Base-by-base conservation (phyloP, 2,113 vertebrate genomes). In the Albula goreensis region DNA sequence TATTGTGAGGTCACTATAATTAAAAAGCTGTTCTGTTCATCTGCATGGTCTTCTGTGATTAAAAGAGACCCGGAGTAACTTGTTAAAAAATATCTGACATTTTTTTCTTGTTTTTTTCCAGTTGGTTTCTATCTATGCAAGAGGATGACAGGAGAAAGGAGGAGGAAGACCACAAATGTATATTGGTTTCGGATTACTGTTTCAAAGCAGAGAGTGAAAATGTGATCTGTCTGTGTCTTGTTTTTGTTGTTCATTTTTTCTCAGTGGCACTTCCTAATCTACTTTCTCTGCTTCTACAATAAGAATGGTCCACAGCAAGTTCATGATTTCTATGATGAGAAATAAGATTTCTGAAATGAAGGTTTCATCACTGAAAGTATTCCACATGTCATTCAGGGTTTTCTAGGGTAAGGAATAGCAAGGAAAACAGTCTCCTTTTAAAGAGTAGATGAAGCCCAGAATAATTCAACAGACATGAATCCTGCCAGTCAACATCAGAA, bases 401-500 rank as follows among this genome's bases (percentile, higher is more conserved):
- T 66, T 57, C 12, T 15, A 49, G 13, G 19, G 15, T 60, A 78
- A 17, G 53, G 6, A 79, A 9, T 60, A 17, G 63, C 22, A 2
- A 53, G 41, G 0, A 15, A n/a, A 51, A 22, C 41, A 52, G 49
- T 25, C 57, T 4, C 50, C 48, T 57, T 56, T 80, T 53, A 79
- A 49, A 84, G n/a, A 80, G 48, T 63, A 15, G 56, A 49, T 15
- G 49, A 3, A n/a, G 17, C 41, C 1, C 10, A 7, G 50, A 57
- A 7, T 41, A 41, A 77, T 82, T 77, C 48, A 15, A 5, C 50
- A 78, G 88, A 83, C 78, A 90, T 90, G 89, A 89, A 89, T 84
- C 0, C 91, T 88, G 81, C 93, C 91, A 89, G 78, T 92, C 84
- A 92, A 60, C 74, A 89, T 80, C 57, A 88, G 81, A 25, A 87